Conservation (phyloP, 1,140 invertebrate species). For the Dufourea novaeangliae region DNA sequence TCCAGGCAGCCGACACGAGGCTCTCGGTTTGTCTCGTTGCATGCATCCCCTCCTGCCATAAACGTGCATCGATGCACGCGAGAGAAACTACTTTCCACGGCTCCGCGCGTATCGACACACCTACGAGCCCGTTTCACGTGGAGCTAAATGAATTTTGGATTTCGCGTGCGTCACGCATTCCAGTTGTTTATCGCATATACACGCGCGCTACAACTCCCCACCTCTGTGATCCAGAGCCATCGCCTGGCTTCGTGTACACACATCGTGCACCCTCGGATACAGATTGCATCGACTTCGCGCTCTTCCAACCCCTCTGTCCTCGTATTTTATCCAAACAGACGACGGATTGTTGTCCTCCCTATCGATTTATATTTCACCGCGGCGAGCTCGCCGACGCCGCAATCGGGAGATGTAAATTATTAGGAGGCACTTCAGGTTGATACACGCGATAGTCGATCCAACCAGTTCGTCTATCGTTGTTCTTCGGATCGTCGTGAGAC, state of each 20-base stretch:
- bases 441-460: too few relatives aligned
- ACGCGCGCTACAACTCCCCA: neutral
- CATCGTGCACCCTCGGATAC: neutral
- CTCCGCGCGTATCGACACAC: conserved; percentile 45
- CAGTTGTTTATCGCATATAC: conserved; percentile 45
- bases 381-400: neutral
- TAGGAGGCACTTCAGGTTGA: too few relatives aligned
- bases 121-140: neutral
- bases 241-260: neutral
- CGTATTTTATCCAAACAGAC: conserved; percentile 49
- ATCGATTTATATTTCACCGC: conserved; percentile 6
- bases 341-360: conserved; percentile 10
- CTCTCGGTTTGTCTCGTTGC: conserved; percentile 41
- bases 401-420: neutral
- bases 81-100: conserved; percentile 52
- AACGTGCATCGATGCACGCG: conserved; percentile 57
- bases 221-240: neutral
- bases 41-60: conserved; percentile 44
- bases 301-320: neutral
- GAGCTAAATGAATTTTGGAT: conserved; percentile 59
- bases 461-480: too few relatives aligned
- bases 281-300: conserved; percentile 35
- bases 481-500: too few relatives aligned
- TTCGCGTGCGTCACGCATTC: conserved; percentile 44
- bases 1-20: neutral